These are phyloP conservation scores for Threskiornis aethiopicus DNA, from an alignment of 2,797 vertebrate species.

Conservation along the genomic window DNA sequence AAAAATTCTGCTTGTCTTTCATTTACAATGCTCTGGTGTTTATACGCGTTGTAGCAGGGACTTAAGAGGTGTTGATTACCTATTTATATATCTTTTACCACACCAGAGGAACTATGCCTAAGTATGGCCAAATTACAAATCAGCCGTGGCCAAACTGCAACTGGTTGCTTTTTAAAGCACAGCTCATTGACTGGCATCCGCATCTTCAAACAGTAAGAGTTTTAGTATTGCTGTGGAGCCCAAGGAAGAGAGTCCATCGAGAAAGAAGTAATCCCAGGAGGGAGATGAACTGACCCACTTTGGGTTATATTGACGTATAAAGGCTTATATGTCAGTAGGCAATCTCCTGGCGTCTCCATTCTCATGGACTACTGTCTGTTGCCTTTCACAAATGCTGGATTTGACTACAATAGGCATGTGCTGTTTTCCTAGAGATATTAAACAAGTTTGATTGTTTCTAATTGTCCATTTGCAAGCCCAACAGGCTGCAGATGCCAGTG, in stretches of 20 bases:
- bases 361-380: not conserved
- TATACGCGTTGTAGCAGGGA: not conserved
- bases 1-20: not conserved
- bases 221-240: not conserved
- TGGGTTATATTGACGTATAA: not conserved
- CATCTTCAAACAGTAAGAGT: not conserved
- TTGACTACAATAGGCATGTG: not conserved
- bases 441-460: not conserved
- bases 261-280: not conserved
- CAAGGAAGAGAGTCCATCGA: not conserved
- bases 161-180: not conserved
- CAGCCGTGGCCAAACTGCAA: not conserved
- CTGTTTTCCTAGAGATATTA: not conserved
- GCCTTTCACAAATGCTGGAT: not conserved
- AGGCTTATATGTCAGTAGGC: not conserved
- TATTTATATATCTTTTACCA: not conserved
- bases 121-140: not conserved
- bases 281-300: not conserved
- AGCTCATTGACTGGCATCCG: fast-evolving
- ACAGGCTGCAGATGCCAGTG: not conserved
- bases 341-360: not conserved
- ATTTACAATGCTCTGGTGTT: not conserved
- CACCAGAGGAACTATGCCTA: not conserved
- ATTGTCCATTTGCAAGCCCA: not conserved
- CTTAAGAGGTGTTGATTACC: not conserved